Percentiles rank a stretch among this genome's conserved stretches.
Conservation (phyloP, 2,113 vertebrate species). For the Tachycineta bicolor region DNA sequence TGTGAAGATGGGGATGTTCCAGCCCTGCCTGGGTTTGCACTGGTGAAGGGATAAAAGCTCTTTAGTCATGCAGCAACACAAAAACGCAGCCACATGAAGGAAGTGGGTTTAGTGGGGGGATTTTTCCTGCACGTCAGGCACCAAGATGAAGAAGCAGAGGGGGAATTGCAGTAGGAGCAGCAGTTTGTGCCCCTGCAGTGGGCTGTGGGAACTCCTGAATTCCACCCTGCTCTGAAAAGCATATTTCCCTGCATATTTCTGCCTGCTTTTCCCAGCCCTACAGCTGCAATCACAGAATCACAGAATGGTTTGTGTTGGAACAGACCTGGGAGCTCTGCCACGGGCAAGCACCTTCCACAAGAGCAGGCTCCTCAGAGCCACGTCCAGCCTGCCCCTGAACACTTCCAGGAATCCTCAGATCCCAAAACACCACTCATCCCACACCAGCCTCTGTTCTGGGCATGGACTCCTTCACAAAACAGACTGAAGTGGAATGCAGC, state of each 20-base stretch:
- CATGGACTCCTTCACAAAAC: not conserved
- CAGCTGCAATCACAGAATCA: not conserved
- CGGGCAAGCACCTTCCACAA: not conserved
- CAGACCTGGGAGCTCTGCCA: not conserved
- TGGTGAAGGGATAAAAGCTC: not conserved
- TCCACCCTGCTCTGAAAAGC: not conserved
- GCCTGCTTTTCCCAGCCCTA: not conserved
- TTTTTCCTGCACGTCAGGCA: not conserved
- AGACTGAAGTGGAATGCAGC: not conserved
- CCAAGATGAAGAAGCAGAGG: not conserved
- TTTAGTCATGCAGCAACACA: not conserved
- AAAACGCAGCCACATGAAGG: not conserved
- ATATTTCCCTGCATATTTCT: not conserved
- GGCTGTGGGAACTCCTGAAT: not conserved
- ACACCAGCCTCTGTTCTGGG: not conserved
- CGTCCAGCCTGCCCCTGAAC: not conserved
- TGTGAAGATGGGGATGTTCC: not conserved
- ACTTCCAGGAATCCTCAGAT: not conserved
- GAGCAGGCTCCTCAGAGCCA: not conserved
- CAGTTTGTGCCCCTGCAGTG: fast-evolving
- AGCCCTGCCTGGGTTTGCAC: not conserved
- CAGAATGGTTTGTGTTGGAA: not conserved
- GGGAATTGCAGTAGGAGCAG: not conserved
- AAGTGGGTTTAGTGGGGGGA: not conserved
- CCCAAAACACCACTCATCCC: not conserved